phyloP scores from a whole-genome alignment of 2,888 invertebrate species.

The Dynastes grantii region DNA sequence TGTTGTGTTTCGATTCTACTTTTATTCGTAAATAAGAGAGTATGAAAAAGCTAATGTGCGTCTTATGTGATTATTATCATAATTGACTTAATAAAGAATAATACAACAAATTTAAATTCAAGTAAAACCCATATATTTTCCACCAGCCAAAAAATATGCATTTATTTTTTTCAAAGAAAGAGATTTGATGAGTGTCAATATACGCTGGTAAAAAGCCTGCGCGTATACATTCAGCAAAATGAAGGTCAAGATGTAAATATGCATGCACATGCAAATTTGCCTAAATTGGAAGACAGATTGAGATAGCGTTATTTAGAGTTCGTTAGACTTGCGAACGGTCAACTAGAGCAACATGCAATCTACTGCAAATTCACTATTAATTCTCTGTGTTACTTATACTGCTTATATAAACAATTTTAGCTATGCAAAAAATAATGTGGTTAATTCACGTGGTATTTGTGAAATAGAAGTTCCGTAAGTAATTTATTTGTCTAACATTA shows the following conservation, averaged over 20 bases:
- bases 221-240: background rate
- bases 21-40: too few relatives aligned
- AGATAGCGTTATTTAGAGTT: background rate
- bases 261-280: background rate
- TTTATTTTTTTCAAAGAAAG: background rate
- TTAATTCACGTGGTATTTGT: conserved; percentile 72
- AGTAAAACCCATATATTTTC: too few relatives aligned
- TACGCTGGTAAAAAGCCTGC: background rate
- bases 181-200: background rate
- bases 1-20: too few relatives aligned
- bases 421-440: background rate
- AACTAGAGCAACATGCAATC: background rate
- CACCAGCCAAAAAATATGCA: background rate
- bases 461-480: conserved; percentile 80
- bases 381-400: background rate
- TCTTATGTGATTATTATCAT: too few relatives aligned
- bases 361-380: background rate
- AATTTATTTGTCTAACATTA: conserved; percentile 16
- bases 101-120: too few relatives aligned
- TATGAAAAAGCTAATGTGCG: too few relatives aligned
- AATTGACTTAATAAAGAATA: too few relatives aligned
- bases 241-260: conserved; percentile 4
- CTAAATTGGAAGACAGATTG: background rate
- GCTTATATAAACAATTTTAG: background rate
- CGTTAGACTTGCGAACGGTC: background rate